Base-by-base conservation (phyloP, 2,888 invertebrate species). In the Apomyelois bistriatella region DNA sequence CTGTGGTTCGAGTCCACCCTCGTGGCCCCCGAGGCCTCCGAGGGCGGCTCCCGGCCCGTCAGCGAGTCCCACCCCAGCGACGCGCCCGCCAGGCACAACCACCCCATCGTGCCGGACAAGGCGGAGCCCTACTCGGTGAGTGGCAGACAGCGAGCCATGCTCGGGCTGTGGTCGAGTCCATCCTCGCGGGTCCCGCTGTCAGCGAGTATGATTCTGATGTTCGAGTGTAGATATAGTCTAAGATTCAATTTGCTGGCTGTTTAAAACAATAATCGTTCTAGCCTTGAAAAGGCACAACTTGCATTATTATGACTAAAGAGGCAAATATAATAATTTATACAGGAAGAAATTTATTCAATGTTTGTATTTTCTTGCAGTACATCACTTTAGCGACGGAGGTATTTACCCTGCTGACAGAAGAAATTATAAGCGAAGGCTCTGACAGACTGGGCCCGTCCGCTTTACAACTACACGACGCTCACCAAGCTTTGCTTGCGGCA, bases 1-100 rank as follows among this genome's bases (percentile, higher is more conserved):
- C 93, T 97, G 62, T 98, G 98, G 98, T 97, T 98, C 83, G 98
- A 98, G 76, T 97, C 98, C 73, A 97, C 97, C 0, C 90, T 98
- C 9, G 96, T 96, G 17, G 96, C 97, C 1, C 94, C 94, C 0
- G 95, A 95, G 61, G 91, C 92, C 8, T 80, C 90, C 71, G 74
- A 0, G 58, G 70, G 8, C 71, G 74, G 43, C 73, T 80, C 4
- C 76, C 88, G 1, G 75, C 90, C 10, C 87, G 86, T 16, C 36
- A 85, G 90, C 43, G 91, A 91, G 30, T 81, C 91, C 13, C 92
- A 91, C 36, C 82, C 90, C 49, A 89, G 87, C 3, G 92, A 91
- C 60, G 74, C 72, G 32, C 70, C 81, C n/a, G 57, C 79, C 7
- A 64, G 83, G 8, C 82, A 64, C 80, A 92, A 74, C 64, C 80